Evolutionary conservation across 2,888 invertebrate genomes (phyloP).

Genomic region (Lobophora halterata): DNA sequence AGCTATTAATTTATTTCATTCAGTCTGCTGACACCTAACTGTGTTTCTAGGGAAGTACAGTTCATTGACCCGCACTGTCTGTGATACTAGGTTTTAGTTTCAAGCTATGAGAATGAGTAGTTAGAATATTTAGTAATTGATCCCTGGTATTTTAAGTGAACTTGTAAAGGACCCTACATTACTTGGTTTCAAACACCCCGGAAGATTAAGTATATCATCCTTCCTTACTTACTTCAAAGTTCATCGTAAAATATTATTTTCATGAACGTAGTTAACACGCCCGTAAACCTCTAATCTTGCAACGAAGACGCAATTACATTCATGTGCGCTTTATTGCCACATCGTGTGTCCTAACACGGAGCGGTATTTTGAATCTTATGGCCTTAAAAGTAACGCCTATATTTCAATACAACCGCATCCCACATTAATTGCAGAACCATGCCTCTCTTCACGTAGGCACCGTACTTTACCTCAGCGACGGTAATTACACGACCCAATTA

Average conservation of each 20-base stretch:
- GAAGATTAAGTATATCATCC: no score
- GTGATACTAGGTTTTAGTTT: no score
- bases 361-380: slow-evolving; percentile 15
- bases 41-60: no score
- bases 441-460: slow-evolving; percentile 18
- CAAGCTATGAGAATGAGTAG: no score
- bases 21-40: no score
- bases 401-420: slow-evolving; percentile 16
- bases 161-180: no score
- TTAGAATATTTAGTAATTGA: no score
- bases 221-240: no score
- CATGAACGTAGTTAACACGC: slow-evolving; percentile 25
- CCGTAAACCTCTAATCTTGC: slow-evolving; percentile 31
- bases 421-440: slow-evolving; percentile 21
- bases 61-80: no score
- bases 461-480: slow-evolving; percentile 12
- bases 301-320: slow-evolving; percentile 29
- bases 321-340: slow-evolving; percentile 29
- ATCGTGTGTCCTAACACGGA: slow-evolving; percentile 12
- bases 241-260: slow-evolving; percentile 11
- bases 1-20: no score
- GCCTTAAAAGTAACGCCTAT: slow-evolving; percentile 7
- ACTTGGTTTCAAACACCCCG: no score
- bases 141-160: no score
- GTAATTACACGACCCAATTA: slow-evolving; percentile 14